Conservation (phyloP, 2,113 vertebrate species). For the Heptranchias perlo region DNA sequence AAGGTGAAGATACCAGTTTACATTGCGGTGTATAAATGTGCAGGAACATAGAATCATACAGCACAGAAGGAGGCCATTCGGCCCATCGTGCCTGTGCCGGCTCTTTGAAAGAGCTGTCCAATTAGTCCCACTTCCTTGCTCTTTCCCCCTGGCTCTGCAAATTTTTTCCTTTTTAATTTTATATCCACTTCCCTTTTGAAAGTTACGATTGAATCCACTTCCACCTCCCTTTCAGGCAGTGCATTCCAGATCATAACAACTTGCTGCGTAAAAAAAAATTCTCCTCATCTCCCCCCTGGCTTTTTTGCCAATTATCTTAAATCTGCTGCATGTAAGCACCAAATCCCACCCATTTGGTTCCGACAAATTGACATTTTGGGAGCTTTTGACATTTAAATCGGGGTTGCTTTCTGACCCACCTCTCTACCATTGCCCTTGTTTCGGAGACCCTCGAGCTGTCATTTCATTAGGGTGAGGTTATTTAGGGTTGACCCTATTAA, state of each 20-base stretch:
- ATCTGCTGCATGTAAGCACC: neutral
- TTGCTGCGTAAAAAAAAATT: neutral
- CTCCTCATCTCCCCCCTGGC: neutral
- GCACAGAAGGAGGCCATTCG: neutral
- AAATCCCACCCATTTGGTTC: neutral
- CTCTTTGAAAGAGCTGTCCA: neutral
- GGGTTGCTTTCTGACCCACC: neutral
- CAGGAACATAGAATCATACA: neutral
- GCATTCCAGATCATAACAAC: neutral
- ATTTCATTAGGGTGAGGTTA: neutral
- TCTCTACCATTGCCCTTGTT: neutral
- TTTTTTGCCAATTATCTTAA: neutral
- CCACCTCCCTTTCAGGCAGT: neutral
- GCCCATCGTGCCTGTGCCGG: neutral
- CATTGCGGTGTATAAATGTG: neutral
- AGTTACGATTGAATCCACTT: too few species aligned
- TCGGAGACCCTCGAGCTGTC: too few species aligned
- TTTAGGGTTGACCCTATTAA: neutral
- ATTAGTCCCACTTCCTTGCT: neutral
- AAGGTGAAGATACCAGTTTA: neutral
- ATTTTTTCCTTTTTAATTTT: neutral
- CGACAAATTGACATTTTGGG: neutral
- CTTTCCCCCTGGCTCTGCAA: neutral
- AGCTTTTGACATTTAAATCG: neutral
- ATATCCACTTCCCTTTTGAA: neutral